Percentiles rank a stretch among this genome's conserved stretches.
Evolutionary conservation across 2,797 vertebrate species (phyloP).

Genomic region (Poecilia velifera): DNA sequence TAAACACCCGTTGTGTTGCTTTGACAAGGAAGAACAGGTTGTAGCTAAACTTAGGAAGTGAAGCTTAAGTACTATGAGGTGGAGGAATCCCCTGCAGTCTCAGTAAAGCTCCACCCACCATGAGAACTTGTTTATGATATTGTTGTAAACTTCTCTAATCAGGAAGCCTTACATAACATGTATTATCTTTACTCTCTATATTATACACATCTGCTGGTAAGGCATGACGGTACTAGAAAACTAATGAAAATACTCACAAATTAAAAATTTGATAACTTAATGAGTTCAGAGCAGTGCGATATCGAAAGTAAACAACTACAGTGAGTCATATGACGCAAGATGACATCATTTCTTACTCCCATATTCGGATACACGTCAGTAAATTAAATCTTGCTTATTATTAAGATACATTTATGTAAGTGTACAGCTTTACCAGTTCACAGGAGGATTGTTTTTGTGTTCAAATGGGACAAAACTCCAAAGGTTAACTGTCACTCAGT

Average conservation of each 20-base stretch:
- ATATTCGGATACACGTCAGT: background rate
- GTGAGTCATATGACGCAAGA: constrained; percentile 9
- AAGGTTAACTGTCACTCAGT: background rate
- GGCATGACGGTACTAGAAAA: background rate
- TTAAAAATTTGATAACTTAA: background rate
- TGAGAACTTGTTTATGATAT: background rate
- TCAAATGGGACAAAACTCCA: constrained; percentile 1
- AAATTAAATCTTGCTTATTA: constrained; percentile 7
- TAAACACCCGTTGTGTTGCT: constrained; percentile 1
- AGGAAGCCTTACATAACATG: constrained; percentile 14
- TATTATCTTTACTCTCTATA: background rate
- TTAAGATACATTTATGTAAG: constrained; percentile 20
- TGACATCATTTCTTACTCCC: background rate
- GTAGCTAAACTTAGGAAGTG: constrained; percentile 46
- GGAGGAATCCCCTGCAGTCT: too few species aligned
- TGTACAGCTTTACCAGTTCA: constrained; percentile 20
- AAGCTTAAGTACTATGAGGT: constrained; percentile 18
- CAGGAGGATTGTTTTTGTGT: constrained; percentile 3
- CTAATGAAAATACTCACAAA: background rate
- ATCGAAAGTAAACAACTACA: constrained; percentile 11
- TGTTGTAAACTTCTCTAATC: constrained; percentile 7
- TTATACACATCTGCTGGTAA: background rate
- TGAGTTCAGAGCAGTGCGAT: background rate
- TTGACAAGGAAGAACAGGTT: constrained; percentile 55
- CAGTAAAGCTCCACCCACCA: constrained; percentile 45